phyloP scores from a whole-genome alignment of 2,888 invertebrate genomes.

The Papilio demoleus region DNA sequence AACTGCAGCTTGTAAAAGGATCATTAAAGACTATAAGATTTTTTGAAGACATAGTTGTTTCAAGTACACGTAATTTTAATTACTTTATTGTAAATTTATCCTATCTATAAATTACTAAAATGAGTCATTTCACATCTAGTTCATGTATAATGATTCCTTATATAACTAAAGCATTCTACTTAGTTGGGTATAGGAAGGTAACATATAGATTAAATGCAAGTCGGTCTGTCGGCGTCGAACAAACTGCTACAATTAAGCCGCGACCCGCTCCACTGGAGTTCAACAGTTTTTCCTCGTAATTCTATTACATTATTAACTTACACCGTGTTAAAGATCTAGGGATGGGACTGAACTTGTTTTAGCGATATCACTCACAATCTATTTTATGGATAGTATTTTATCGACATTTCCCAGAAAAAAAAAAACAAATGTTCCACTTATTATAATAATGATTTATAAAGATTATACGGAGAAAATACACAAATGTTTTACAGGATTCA shows the following conservation, averaged over 20 bases:
- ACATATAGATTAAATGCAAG: slow-evolving; percentile 51
- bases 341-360: slow-evolving; percentile 45
- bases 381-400: slow-evolving; percentile 29
- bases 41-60: too few relatives aligned
- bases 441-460: too few relatives aligned
- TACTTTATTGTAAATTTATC: too few relatives aligned
- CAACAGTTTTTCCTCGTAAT: slow-evolving; percentile 83
- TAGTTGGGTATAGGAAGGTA: slow-evolving; percentile 13
- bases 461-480: too few relatives aligned
- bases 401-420: too few relatives aligned
- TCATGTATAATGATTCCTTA: not conserved
- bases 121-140: not conserved
- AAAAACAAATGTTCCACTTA: too few relatives aligned
- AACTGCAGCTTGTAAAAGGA: too few relatives aligned
- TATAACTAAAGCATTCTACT: not conserved
- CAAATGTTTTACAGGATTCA: too few relatives aligned
- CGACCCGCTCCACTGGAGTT: slow-evolving; percentile 74
- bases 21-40: too few relatives aligned
- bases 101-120: too few relatives aligned
- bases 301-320: slow-evolving; percentile 84
- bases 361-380: not conserved
- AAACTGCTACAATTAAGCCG: slow-evolving; percentile 80
- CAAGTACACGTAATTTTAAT: too few relatives aligned
- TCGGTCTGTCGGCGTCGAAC: slow-evolving; percentile 58
- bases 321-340: slow-evolving; percentile 74